These are phyloP conservation scores for Scaptomyza parva DNA, from an alignment of 2,888 invertebrate genomes.

Conservation along the genomic window DNA sequence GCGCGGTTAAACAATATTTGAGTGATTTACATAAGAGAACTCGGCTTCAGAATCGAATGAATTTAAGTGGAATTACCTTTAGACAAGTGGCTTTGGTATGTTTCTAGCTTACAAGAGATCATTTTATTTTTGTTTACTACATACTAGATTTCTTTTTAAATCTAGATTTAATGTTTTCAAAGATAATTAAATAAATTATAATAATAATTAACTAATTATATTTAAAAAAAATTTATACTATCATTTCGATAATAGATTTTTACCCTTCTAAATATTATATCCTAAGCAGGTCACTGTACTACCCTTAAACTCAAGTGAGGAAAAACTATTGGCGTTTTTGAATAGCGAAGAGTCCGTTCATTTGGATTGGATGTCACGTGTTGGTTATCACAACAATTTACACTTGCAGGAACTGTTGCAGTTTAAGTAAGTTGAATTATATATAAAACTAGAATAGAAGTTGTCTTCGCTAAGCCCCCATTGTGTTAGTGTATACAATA, in stretches of 20 bases:
- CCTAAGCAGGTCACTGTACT: conserved; percentile 56
- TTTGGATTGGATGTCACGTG: conserved; percentile 71
- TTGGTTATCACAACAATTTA: conserved; percentile 67
- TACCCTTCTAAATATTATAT: too few relatives aligned
- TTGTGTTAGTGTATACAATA: too few relatives aligned
- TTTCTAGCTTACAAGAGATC: neutral
- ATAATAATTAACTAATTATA: too few relatives aligned
- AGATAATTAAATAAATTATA: too few relatives aligned
- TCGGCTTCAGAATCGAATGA: conserved; percentile 72
- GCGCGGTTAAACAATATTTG: conserved; percentile 57
- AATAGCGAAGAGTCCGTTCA: conserved; percentile 58
- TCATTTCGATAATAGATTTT: too few relatives aligned
- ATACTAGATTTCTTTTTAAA: too few relatives aligned
- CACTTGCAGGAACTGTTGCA: conserved; percentile 71
- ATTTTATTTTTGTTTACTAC: too few relatives aligned
- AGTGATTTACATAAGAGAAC: conserved; percentile 66
- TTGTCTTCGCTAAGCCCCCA: too few relatives aligned
- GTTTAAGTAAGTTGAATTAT: conserved; percentile 67
- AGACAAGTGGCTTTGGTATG: conserved; percentile 77
- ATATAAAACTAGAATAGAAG: too few relatives aligned
- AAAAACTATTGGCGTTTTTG: conserved; percentile 60
- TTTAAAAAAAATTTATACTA: too few relatives aligned
- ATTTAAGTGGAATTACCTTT: conserved; percentile 76
- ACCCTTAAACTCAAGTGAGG: conserved; percentile 60
- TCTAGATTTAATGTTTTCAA: too few relatives aligned